A percentile compares a stretch with the other conserved stretches of the same genome.
Conservation (phyloP, 2,888 invertebrate genomes). For the Tyria jacobaeae region DNA sequence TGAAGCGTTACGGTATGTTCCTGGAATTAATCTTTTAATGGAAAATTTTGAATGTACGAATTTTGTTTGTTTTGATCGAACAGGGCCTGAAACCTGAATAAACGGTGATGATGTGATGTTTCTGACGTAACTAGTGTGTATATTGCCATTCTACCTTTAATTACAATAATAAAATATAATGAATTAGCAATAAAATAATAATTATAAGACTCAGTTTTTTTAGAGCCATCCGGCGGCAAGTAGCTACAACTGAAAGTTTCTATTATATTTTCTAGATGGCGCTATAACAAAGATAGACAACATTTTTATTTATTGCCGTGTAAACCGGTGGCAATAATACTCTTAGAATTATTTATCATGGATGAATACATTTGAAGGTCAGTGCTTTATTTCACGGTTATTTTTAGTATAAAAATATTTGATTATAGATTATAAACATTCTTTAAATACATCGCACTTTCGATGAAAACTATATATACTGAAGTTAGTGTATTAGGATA, state of each 20-base stretch:
- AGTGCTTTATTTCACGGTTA: slow-evolving; percentile 8
- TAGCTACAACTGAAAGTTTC: slow-evolving; percentile 53
- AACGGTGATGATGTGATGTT: not conserved
- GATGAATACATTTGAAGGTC: slow-evolving; percentile 13
- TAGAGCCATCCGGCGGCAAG: slow-evolving; percentile 65
- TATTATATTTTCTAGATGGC: slow-evolving; percentile 50
- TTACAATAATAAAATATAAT: not conserved
- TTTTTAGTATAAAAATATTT: slow-evolving; percentile 11
- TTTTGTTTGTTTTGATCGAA: not conserved
- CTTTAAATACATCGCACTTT: not conserved
- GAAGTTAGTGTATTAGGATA: not conserved
- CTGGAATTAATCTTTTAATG: not conserved
- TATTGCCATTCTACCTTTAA: not conserved
- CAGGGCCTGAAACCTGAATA: not conserved
- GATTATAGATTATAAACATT: not conserved
- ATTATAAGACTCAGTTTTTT: not conserved
- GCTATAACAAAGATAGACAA: slow-evolving; percentile 26
- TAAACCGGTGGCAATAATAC: not conserved
- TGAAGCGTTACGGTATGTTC: not conserved
- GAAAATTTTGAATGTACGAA: not conserved
- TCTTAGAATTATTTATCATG: slow-evolving; percentile 9
- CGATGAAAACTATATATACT: not conserved
- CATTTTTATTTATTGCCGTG: not conserved
- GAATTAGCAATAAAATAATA: not conserved
- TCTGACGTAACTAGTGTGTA: not conserved